Evolutionary conservation across 2,113 vertebrate species (phyloP), one percentile per base, ranked within the genome.

Genomic region (Sylvia atricapilla): DNA sequence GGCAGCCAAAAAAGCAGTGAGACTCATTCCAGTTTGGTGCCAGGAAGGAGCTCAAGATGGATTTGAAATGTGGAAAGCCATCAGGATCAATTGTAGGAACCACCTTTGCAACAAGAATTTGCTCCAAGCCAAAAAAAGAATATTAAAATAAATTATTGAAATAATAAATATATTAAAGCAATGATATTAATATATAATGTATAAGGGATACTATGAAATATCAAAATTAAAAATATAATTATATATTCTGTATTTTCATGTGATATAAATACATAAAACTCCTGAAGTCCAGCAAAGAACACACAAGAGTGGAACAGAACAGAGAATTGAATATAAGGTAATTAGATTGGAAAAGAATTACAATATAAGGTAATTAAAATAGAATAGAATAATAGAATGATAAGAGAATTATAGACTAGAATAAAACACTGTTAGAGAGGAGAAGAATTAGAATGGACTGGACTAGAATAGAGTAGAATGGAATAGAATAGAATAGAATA

Each of bases 41-140:
- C 43, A 35, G 66, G 8, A 23, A 3, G 6, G 53, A 68, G 35
- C 4, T 63, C 21, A 12, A 15, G 46, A 4, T 1, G 55, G 53
- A 17, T 68, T 62, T 49, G 43, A 37, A 21, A 28, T 3, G 59
- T 41, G 30, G 43, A 49, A 60, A 74, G 7, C 4, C 35, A 7
- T 3, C 0, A 11, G 43, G 37, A 46, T 1, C 12, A 63, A 15
- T 4, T 2, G 1, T 33, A 59, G 58, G 27, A 76, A 37, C 14
- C 19, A 25, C 8, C 10, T 28, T 14, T 18, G 23, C 28, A 58
- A 33, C 7, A 22, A 70, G 63, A 46, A 30, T 7, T 50, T 11
- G 0, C 43, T 63, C 43, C 18, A 12, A 47, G 39, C 10, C 3
- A 35, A 58, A 64, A 47, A 47, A 13, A 0, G 0, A 41, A 21